Conservation (phyloP, 2,113 vertebrate species). For the Paraplagusia blochii region DNA sequence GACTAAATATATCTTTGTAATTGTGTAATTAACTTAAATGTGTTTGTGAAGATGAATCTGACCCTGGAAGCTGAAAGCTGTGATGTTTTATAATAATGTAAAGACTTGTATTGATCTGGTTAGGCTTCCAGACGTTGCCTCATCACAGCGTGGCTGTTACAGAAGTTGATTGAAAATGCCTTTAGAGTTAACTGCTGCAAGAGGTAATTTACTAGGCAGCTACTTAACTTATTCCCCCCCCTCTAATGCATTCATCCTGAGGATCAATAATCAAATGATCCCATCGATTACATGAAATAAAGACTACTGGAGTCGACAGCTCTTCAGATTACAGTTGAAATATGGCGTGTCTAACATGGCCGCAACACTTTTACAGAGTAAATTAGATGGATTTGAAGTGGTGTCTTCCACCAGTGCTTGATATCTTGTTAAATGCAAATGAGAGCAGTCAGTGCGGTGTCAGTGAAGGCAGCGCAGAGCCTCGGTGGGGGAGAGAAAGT, state of each 20-base stretch:
- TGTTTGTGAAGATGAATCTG: constrained; percentile 12
- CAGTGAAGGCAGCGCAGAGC: constrained; percentile 15
- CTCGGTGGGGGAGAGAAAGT: constrained; percentile 37
- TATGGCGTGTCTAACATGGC: constrained; percentile 19
- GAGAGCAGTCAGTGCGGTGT: constrained; percentile 26
- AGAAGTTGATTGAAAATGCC: constrained; percentile 66
- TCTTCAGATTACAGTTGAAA: constrained; percentile 28
- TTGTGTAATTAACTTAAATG: constrained; percentile 14
- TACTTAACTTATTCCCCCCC: constrained; percentile 64
- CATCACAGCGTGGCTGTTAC: constrained; percentile 63
- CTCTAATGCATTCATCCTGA: constrained; percentile 62
- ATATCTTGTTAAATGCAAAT: constrained; percentile 61
- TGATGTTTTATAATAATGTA: constrained; percentile 22
- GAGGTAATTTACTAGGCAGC: constrained; percentile 66
- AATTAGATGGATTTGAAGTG: constrained; percentile 50
- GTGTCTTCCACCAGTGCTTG: constrained; percentile 44
- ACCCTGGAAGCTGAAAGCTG: not conserved
- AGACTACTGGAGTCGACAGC: constrained; percentile 21
- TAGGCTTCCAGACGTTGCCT: constrained; percentile 56
- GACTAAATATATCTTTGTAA: not conserved
- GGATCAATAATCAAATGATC: constrained; percentile 68
- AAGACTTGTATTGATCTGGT: constrained; percentile 59
- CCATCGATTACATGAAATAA: constrained; percentile 52
- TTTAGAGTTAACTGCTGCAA: constrained; percentile 69
- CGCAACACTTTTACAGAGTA: constrained; percentile 31